Base-by-base conservation (phyloP, 2,888 invertebrate species). In the Eudasyphora cyanicolor region DNA sequence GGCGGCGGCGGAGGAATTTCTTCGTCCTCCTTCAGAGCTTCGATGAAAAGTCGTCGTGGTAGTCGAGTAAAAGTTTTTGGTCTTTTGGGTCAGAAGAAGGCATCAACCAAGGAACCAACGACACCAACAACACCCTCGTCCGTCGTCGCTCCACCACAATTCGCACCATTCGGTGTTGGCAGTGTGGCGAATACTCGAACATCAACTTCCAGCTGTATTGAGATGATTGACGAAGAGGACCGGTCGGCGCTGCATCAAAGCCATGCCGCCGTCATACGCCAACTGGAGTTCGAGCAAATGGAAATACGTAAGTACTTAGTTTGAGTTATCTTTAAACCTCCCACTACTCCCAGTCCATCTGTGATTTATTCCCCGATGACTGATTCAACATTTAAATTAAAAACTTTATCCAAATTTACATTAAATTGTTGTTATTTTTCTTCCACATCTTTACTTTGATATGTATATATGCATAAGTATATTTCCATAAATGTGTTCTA, bases 301-400 rank as follows among this genome's bases (percentile, higher is more conserved):
- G 91, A 90, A 90, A 89, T 90, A 86, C 90, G 90, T 90, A 90
- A 90, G 90, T 91, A 87, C 86, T 86, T 64, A 79, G 75, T 70
- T 69, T 82, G 75, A 76, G 86, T 86, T 75, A 76, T 38, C 82
- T 85, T 75, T 83, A 42, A 45, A 62, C 38, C 64, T 62, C 67
- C 29, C 32, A 62, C 27, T 60, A 35, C 6, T 76, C 70, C 80
- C 67, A 32, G n/a, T 51, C 49, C 73, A 14, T 24, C 38, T 27
- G 14, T 8, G n/a, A n/a, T n/a, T n/a, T n/a, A n/a, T n/a, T n/a
- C n/a, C n/a, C n/a, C 45, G 1, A 27, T 49, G 6, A 10, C 51
- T 49, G 27, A 29, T 49, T 42, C 8, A 54, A 35, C n/a, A 71
- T 17, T 51, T 35, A 73, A 67, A 67, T 19, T 45, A 75, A 81